Base-by-base conservation (phyloP, 2,797 vertebrate genomes). In the Aplochiton taeniatus region DNA sequence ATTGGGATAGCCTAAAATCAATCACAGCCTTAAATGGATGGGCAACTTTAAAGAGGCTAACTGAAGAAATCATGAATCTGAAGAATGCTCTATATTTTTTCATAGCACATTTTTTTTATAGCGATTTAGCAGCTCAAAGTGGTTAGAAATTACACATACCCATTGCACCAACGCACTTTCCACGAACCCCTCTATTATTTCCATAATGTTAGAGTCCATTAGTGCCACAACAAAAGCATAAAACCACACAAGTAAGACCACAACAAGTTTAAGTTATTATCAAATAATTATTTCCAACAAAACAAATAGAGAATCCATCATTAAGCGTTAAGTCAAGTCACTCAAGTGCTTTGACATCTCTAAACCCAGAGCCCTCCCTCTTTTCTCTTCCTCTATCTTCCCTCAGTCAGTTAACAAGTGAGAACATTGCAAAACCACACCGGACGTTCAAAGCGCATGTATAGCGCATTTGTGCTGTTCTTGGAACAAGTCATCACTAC, bases 181-280 rank as follows among this genome's bases (percentile, higher is more conserved):
- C 92, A 92, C 91, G 85, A 94, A 94, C 73, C 91, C 92, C 64
- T 92, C 89, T 87, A 94, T 86, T 79, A 85, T 90, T 79, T 93
- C 91, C 87, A 86, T 86, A 66, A 90, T 80, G 79, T 74, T 78
- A 14, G 75, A 85, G 74, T 91, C 91, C 92, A 93, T 93, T 77
- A 77, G 78, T 69, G 77, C 83, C 79, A 78, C 58, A 73, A 67
- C 68, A 18, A 60, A 51, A 41, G 16, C 14, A 41, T 46, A 41
- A 46, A 56, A 45, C 0, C 52, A 11, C 17, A 65, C 20, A 48
- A 17, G n/a, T n/a, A 46, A 19, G 43, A 48, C 19, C 41, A 47
- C 31, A 56, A 65, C 47, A 42, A 57, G 58, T 20, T 18, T 62
- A 17, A 45, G 48, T 65, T 42, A 17, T n/a, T 51, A 61, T 61